Conservation (phyloP, 2,797 vertebrate genomes). For the Selene dorsalis region DNA sequence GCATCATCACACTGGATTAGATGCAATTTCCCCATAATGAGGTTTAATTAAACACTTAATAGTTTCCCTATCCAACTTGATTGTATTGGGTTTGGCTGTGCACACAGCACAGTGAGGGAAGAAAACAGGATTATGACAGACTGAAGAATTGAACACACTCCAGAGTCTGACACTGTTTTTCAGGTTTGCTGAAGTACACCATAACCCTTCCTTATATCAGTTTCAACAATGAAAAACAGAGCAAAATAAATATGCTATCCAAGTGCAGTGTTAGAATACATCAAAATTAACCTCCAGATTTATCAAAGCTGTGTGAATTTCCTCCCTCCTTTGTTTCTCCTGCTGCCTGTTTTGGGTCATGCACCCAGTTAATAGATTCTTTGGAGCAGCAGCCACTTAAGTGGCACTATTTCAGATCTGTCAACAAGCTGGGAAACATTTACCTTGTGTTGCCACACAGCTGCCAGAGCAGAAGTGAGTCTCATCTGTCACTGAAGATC, state of each 20-base stretch:
- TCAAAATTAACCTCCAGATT: constrained; percentile 60
- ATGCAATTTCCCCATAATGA: constrained; percentile 75
- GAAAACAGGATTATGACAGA: constrained; percentile 58
- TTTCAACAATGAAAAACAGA: constrained; percentile 50
- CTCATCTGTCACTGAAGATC: constrained; percentile 76
- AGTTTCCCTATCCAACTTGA: constrained; percentile 72
- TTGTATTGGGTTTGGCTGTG: constrained; percentile 64
- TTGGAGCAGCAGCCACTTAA: constrained; percentile 64
- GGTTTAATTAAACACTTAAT: constrained; percentile 81
- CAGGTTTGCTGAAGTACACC: constrained; percentile 29
- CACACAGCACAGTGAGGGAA: constrained; percentile 43
- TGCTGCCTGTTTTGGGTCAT: constrained; percentile 34
- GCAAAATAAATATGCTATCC: constrained; percentile 51
- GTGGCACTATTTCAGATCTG: constrained; percentile 75
- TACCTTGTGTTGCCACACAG: constrained; percentile 65
- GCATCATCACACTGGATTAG: constrained; percentile 60
- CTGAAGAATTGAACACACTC: constrained; percentile 58
- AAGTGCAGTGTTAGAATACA: constrained; percentile 52
- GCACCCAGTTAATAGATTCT: constrained; percentile 66
- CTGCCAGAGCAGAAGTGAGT: constrained; percentile 57
- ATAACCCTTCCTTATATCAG: constrained; percentile 46
- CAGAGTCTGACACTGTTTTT: constrained; percentile 46
- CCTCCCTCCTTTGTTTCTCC: constrained; percentile 20
- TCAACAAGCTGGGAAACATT: constrained; percentile 61
- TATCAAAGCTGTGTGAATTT: constrained; percentile 50